Evolutionary conservation across 2,797 vertebrate genomes (phyloP).

Genomic region (Emydoidea blandingii): DNA sequence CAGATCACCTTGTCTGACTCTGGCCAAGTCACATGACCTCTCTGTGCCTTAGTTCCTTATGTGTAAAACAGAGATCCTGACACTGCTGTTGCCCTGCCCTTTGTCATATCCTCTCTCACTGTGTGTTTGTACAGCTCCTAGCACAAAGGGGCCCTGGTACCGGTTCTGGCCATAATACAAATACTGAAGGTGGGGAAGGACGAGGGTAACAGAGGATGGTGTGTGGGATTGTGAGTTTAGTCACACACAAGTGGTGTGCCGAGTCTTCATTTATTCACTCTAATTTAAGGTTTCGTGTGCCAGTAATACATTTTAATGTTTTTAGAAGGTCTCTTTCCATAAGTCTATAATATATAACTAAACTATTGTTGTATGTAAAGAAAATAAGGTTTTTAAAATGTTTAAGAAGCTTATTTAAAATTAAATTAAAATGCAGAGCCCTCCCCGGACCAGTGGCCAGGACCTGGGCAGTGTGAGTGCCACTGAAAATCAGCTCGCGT

Average conservation of each 20-base stretch:
- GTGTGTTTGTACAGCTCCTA: background rate
- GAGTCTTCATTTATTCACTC: too few species aligned
- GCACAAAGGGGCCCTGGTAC: background rate
- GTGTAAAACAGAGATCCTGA: background rate
- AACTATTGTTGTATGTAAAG: too few species aligned
- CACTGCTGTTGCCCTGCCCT: background rate
- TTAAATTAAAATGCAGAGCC: too few species aligned
- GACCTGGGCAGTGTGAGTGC: too few species aligned
- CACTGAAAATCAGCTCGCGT: too few species aligned
- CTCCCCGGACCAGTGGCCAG: too few species aligned
- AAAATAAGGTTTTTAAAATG: too few species aligned
- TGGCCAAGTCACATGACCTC: background rate
- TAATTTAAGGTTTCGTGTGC: too few species aligned
- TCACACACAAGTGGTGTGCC: background rate
- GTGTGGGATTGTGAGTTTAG: background rate
- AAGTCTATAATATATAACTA: too few species aligned
- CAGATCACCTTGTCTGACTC: background rate
- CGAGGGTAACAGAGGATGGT: background rate
- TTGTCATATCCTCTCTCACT: slow-evolving; percentile 6
- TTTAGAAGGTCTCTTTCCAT: too few species aligned
- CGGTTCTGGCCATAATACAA: background rate
- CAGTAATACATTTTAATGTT: too few species aligned
- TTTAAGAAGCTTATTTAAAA: too few species aligned
- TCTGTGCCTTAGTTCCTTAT: background rate
- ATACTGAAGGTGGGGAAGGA: background rate